A percentile compares a stretch with the other conserved stretches of the same genome.
Conservation (phyloP, 2,888 invertebrate species). For the Drosophila fungiperda region DNA sequence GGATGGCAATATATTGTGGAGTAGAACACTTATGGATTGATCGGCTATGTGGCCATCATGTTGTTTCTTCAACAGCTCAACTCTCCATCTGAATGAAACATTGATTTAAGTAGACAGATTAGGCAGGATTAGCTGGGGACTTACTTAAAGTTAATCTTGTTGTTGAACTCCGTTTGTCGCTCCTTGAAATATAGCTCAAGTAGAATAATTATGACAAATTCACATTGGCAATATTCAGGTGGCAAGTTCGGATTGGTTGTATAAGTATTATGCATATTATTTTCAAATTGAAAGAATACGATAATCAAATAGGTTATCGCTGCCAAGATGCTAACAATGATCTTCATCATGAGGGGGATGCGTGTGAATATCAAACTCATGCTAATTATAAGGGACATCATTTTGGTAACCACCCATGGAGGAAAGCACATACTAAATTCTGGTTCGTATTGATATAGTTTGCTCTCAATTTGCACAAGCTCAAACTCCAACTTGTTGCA, state of each 20-base stretch:
- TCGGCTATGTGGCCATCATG: slow-evolving; percentile 92
- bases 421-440: slow-evolving; percentile 71
- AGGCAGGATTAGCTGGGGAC: slow-evolving; percentile 41
- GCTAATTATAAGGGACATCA: slow-evolving; percentile 86
- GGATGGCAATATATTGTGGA: slow-evolving; percentile 96
- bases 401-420: slow-evolving; percentile 86
- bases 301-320: slow-evolving; percentile 88
- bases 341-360: slow-evolving; percentile 93
- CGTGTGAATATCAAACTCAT: slow-evolving; percentile 93
- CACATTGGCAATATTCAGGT: slow-evolving; percentile 89
- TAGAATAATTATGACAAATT: slow-evolving; percentile 90
- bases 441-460: slow-evolving; percentile 51
- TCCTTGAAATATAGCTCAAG: slow-evolving; percentile 93
- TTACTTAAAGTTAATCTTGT: slow-evolving; percentile 92
- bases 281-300: slow-evolving; percentile 87
- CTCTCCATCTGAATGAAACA: slow-evolving; percentile 86
- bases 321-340: slow-evolving; percentile 87
- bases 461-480: slow-evolving; percentile 41
- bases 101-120: not conserved
- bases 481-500: slow-evolving; percentile 19
- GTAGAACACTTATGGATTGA: slow-evolving; percentile 93
- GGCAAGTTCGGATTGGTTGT: slow-evolving; percentile 89
- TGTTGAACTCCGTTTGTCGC: slow-evolving; percentile 95
- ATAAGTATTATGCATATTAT: slow-evolving; percentile 87
- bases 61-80: slow-evolving; percentile 91